These are phyloP conservation scores for Eucriotettix oculatus DNA, from an alignment of 2,888 invertebrate species.

Conservation along the genomic window DNA sequence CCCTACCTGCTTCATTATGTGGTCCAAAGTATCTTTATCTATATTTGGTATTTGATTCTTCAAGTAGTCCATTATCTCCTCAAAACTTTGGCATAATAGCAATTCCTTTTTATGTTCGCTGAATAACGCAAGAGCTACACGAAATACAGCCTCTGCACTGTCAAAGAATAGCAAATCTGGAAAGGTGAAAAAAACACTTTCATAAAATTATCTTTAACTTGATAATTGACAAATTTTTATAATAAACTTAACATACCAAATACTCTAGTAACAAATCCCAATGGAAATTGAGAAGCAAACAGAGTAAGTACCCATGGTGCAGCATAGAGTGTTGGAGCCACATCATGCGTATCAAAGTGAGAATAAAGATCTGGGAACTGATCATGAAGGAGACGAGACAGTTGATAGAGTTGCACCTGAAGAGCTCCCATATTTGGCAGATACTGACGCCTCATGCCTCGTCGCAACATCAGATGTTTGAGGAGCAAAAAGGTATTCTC, in stretches of 20 bases:
- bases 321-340: constrained; percentile 85
- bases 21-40: constrained; percentile 48
- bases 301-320: constrained; percentile 94
- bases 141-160: constrained; percentile 78
- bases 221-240: too few relatives aligned
- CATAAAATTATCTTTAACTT: too few relatives aligned
- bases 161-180: constrained; percentile 79
- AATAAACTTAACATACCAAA: constrained; percentile 46
- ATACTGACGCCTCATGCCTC: constrained; percentile 77
- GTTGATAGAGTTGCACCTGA: constrained; percentile 82
- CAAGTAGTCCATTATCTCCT: constrained; percentile 83
- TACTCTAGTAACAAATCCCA: constrained; percentile 87
- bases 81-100: constrained; percentile 73
- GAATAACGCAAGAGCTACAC: constrained; percentile 70
- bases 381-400: constrained; percentile 82
- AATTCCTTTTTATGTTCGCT: constrained; percentile 72
- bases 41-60: constrained; percentile 64
- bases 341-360: constrained; percentile 75
- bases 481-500: constrained; percentile 74
- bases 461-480: constrained; percentile 79
- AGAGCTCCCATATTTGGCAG: constrained; percentile 88
- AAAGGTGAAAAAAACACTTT: constrained; percentile 15
- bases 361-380: constrained; percentile 69
- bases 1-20: constrained; percentile 65
- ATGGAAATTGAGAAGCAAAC: constrained; percentile 90